Percentiles rank a stretch among this genome's conserved stretches.
These are phyloP conservation scores for Drosophila grimshawi DNA, from an alignment of 1,140 invertebrate species.

Conservation along the genomic window DNA sequence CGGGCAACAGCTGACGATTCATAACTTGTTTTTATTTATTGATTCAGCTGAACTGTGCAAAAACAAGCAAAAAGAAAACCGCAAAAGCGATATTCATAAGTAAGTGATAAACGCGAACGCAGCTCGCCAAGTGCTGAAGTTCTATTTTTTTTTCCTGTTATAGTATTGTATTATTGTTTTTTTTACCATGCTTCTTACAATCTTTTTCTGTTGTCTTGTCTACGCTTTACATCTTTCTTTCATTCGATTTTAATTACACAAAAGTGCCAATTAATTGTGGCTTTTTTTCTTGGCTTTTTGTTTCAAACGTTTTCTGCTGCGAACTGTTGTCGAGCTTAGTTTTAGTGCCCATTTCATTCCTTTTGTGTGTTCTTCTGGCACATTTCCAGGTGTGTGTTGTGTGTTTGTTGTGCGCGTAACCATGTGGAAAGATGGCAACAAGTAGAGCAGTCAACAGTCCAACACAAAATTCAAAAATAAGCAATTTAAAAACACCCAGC, in stretches of 20 bases:
- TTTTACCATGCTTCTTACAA: conserved; percentile 4
- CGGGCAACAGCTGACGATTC: not conserved
- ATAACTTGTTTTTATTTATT: conserved; percentile 5
- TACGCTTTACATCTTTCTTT: conserved; percentile 64
- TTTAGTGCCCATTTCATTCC: too few relatives aligned
- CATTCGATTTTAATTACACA: conserved; percentile 73
- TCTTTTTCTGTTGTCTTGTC: conserved; percentile 19
- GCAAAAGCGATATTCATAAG: conserved; percentile 22
- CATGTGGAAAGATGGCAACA: conserved; percentile 62
- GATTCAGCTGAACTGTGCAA: conserved; percentile 15
- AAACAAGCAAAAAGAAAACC: conserved; percentile 7
- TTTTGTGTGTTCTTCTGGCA: conserved; percentile 34
- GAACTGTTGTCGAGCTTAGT: not conserved
- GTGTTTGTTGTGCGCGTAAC: conserved; percentile 33
- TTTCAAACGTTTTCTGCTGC: conserved; percentile 20
- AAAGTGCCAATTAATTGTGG: conserved; percentile 76
- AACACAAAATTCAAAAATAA: conserved; percentile 2
- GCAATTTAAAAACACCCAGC: conserved; percentile 2
- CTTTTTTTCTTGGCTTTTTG: conserved; percentile 25
- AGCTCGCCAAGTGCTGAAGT: conserved; percentile 16
- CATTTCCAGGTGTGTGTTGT: conserved; percentile 8
- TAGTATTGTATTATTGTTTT: conserved; percentile 14
- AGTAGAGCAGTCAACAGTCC: conserved; percentile 59
- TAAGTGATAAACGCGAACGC: conserved; percentile 51
- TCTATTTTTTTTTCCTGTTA: conserved; percentile 15